Conservation (phyloP, 2,797 vertebrate genomes). For the Mus caroli region DNA sequence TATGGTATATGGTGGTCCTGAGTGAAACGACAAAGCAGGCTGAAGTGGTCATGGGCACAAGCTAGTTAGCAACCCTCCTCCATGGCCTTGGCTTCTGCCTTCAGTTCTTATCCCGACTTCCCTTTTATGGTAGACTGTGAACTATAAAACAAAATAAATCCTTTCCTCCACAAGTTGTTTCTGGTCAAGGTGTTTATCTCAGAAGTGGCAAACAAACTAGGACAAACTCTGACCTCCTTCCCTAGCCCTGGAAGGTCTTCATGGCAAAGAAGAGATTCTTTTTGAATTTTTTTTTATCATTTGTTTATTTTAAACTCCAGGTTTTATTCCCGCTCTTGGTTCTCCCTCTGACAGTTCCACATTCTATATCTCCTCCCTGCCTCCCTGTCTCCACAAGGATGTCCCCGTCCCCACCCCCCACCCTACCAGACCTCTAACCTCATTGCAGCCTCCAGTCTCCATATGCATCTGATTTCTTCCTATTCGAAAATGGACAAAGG, state of each 20-base stretch:
- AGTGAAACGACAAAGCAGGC: neutral
- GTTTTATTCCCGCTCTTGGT: too few relatives aligned
- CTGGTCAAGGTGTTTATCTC: neutral
- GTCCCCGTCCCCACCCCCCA: too few relatives aligned
- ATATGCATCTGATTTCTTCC: neutral
- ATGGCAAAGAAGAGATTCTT: neutral
- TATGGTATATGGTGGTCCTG: too few relatives aligned
- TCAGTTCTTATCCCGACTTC: neutral
- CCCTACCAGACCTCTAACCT: too few relatives aligned
- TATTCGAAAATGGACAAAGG: neutral
- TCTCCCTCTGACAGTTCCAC: too few relatives aligned
- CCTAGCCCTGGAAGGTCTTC: neutral
- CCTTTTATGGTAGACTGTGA: neutral
- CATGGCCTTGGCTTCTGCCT: neutral
- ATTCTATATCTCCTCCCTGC: too few relatives aligned
- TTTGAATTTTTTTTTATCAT: too few relatives aligned
- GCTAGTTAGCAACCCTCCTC: too few relatives aligned
- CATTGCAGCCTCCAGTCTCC: too few relatives aligned
- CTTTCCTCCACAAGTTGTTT: neutral
- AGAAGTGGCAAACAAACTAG: neutral
- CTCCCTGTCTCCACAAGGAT: too few relatives aligned
- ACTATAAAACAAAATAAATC: neutral
- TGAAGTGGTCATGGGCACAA: too few relatives aligned
- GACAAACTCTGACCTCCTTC: neutral
- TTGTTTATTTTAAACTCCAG: too few relatives aligned